These are phyloP conservation scores for Andrena dorsata DNA, from an alignment of 2,888 invertebrate species.

Conservation along the genomic window DNA sequence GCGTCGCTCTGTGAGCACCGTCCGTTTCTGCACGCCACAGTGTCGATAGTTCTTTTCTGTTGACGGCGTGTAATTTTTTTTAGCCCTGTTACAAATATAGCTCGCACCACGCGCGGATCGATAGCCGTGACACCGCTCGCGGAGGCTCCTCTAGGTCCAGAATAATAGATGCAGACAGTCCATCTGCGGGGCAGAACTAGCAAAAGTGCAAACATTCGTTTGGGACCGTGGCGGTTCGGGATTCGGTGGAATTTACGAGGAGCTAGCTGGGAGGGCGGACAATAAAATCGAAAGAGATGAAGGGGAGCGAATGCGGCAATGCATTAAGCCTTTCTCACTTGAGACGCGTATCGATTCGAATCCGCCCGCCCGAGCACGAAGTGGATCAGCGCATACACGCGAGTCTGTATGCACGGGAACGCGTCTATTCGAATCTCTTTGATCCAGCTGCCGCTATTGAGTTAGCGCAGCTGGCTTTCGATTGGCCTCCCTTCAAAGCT, in stretches of 20 bases:
- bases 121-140: background rate
- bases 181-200: background rate
- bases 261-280: background rate
- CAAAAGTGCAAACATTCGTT: background rate
- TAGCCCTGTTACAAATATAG: background rate
- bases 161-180: background rate
- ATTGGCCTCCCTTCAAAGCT: slow-evolving; percentile 52
- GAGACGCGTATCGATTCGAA: slow-evolving; percentile 60
- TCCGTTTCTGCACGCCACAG: background rate
- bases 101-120: background rate
- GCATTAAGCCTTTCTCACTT: slow-evolving; percentile 43
- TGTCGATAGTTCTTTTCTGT: background rate
- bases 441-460: slow-evolving; percentile 63
- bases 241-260: slow-evolving; percentile 1
- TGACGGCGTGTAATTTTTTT: slow-evolving; percentile 3
- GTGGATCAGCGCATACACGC: slow-evolving; percentile 39
- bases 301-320: slow-evolving; percentile 28
- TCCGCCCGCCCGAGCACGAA: slow-evolving; percentile 50
- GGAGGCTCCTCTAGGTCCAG: background rate
- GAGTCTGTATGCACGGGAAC: slow-evolving; percentile 53
- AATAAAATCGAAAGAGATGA: slow-evolving; percentile 6
- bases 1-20: background rate
- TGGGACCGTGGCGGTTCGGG: background rate
- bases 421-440: slow-evolving; percentile 62
- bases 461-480: slow-evolving; percentile 61